Evolutionary conservation across 2,113 vertebrate species (phyloP).

Genomic region (Phylloscopus trochilus): DNA sequence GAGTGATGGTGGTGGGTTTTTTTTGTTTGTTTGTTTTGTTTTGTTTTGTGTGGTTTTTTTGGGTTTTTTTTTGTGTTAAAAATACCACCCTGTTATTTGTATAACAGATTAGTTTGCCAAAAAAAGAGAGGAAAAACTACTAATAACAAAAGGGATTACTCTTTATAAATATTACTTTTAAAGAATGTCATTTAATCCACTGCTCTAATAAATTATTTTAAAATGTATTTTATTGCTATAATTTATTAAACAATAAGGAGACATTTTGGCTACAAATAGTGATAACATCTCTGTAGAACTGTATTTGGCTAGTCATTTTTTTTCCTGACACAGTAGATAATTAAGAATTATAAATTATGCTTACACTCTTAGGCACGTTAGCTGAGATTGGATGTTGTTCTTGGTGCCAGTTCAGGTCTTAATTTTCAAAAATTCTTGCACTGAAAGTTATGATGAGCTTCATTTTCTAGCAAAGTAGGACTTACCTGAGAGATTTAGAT

Average conservation of each 20-base stretch:
- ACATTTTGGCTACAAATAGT: constrained; percentile 53
- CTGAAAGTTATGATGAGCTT: neutral
- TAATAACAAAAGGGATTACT: constrained; percentile 54
- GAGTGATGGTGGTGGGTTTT: too few relatives aligned
- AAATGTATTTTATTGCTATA: constrained; percentile 60
- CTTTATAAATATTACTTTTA: constrained; percentile 61
- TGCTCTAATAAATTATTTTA: constrained; percentile 60
- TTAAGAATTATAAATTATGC: constrained; percentile 52
- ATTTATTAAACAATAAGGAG: constrained; percentile 67
- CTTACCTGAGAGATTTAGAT: neutral
- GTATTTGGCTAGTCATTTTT: constrained; percentile 17
- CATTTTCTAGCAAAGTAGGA: neutral
- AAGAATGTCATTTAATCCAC: constrained; percentile 55
- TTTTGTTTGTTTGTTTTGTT: too few relatives aligned
- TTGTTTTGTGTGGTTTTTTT: too few relatives aligned
- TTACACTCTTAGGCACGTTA: neutral
- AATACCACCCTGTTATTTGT: constrained; percentile 32
- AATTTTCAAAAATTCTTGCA: neutral
- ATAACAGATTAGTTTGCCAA: constrained; percentile 47
- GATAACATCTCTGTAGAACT: constrained; percentile 46
- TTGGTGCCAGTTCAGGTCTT: constrained; percentile 24
- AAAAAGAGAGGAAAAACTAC: constrained; percentile 58
- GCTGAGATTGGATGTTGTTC: neutral
- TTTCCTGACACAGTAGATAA: constrained; percentile 41
- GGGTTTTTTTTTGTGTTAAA: constrained; percentile 16